Evolutionary conservation across 92 coral and sea anemone genomes (phyloP).

Genomic region (Meandrina meandrites): DNA sequence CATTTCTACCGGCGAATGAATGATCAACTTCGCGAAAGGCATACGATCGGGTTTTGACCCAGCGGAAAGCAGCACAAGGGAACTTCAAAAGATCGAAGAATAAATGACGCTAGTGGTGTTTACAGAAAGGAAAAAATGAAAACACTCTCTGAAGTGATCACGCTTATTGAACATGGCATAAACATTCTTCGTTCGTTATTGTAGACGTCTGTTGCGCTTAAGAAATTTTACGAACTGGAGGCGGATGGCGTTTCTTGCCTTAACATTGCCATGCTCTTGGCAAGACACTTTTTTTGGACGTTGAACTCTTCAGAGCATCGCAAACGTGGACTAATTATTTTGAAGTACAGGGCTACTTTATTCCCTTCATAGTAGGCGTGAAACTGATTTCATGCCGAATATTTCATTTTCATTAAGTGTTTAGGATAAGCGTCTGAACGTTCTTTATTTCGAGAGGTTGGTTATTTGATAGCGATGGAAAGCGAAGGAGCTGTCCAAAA

Average conservation of each 20-base stretch:
- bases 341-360: slow-evolving; percentile 15
- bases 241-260: background rate
- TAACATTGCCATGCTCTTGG: background rate
- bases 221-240: background rate
- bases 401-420: slow-evolving; percentile 33
- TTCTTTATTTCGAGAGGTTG: slow-evolving; percentile 55
- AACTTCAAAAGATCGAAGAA: background rate
- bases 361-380: slow-evolving; percentile 33
- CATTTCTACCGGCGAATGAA: slow-evolving; percentile 14
- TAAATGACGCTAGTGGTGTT: slow-evolving; percentile 35
- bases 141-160: slow-evolving; percentile 17
- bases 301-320: slow-evolving; percentile 10
- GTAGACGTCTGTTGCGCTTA: background rate
- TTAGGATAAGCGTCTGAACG: slow-evolving; percentile 39
- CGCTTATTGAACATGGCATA: background rate
- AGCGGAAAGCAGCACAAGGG: slow-evolving; percentile 9
- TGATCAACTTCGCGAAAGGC: slow-evolving; percentile 19
- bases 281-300: background rate
- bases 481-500: slow-evolving; percentile 78
- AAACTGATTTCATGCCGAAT: slow-evolving; percentile 24
- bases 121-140: slow-evolving; percentile 32
- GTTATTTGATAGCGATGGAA: slow-evolving; percentile 80
- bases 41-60: background rate
- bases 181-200: slow-evolving; percentile 5
- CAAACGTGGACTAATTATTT: slow-evolving; percentile 39